phyloP scores from a whole-genome alignment of 2,113 vertebrate genomes.

The Entomyzon cyanotis region DNA sequence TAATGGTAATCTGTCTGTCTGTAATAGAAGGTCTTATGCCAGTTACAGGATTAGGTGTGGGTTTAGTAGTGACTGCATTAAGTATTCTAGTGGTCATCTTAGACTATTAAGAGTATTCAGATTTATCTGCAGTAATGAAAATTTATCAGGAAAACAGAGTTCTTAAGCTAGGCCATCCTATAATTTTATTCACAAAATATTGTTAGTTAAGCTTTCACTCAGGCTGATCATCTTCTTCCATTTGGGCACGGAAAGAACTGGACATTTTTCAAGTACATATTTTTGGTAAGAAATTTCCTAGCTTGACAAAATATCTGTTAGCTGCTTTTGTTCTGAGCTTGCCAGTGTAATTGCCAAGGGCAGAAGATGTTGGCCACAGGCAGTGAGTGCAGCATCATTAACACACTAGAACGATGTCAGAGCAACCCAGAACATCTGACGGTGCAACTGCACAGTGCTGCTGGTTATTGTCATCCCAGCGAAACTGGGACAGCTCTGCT shows the following conservation, averaged over 20 bases:
- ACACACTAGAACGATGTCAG: not conserved
- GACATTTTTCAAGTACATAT: not conserved
- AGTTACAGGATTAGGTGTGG: not conserved
- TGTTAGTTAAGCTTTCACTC: not conserved
- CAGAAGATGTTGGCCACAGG: not conserved
- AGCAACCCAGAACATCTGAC: not conserved
- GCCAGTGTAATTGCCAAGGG: not conserved
- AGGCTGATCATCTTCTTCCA: not conserved
- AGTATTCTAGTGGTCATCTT: not conserved
- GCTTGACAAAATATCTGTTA: not conserved
- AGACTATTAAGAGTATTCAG: not conserved
- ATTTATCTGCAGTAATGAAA: not conserved
- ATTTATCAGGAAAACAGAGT: not conserved
- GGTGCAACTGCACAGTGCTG: not conserved
- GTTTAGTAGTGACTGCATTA: not conserved
- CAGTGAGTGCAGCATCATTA: not conserved
- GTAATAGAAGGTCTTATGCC: rapidly evolving
- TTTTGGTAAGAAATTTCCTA: not conserved
- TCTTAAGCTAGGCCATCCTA: not conserved
- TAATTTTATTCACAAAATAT: not conserved
- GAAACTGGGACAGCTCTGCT: not conserved
- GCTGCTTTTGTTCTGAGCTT: not conserved
- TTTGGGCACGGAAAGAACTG: not conserved
- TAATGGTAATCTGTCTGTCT: not conserved
- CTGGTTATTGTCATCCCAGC: not conserved